Percentiles rank a stretch among this genome's conserved stretches.
These are phyloP conservation scores for Cosmia pyralina DNA, from an alignment of 2,888 invertebrate genomes.

Conservation along the genomic window DNA sequence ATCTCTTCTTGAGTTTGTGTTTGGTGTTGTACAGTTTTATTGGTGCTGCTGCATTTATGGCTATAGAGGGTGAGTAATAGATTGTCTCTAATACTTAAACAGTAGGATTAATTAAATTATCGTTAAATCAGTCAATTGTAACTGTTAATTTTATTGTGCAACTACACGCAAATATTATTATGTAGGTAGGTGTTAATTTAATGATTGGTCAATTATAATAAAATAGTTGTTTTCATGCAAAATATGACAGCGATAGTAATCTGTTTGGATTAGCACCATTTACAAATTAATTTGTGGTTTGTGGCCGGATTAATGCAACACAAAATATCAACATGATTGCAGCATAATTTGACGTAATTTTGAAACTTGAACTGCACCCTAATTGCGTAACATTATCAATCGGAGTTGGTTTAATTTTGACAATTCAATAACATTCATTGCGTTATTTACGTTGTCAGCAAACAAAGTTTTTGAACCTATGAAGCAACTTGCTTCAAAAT, in stretches of 20 bases:
- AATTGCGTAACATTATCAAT: too few species aligned
- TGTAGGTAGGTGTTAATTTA: background rate
- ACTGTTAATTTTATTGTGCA: too few species aligned
- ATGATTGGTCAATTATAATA: background rate
- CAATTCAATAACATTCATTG: too few species aligned
- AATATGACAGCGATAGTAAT: background rate
- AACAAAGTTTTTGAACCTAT: too few species aligned
- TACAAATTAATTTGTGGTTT: background rate
- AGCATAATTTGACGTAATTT: background rate
- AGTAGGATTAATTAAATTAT: background rate
- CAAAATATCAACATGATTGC: constrained; percentile 6
- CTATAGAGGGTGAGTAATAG: constrained; percentile 93
- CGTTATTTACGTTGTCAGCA: too few species aligned
- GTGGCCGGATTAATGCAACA: background rate
- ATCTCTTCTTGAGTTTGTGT: constrained; percentile 95
- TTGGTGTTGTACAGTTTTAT: constrained; percentile 94
- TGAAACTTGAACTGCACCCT: background rate
- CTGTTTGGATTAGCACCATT: background rate
- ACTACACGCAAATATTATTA: background rate
- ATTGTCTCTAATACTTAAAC: background rate
- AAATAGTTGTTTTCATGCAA: background rate
- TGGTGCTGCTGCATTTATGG: constrained; percentile 95
- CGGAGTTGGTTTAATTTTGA: too few species aligned
- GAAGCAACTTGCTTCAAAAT: too few species aligned
- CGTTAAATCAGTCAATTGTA: background rate